These are phyloP conservation scores for Macheiramphus alcinus DNA, from an alignment of 2,113 vertebrate genomes.

Conservation along the genomic window DNA sequence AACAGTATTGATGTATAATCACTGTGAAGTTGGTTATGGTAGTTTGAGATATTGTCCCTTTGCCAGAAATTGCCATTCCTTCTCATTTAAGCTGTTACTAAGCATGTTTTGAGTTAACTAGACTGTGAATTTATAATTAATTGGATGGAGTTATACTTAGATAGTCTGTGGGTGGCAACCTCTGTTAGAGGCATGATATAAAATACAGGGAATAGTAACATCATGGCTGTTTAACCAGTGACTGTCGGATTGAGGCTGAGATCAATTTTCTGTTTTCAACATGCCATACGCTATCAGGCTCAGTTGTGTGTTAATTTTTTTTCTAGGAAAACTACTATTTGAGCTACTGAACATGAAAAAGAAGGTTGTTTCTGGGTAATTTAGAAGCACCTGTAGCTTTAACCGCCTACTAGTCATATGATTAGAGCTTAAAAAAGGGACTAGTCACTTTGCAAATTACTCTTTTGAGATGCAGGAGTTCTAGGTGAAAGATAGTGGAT, in stretches of 20 bases:
- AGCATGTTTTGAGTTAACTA: constrained; percentile 9
- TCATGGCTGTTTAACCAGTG: not conserved
- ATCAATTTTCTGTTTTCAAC: not conserved
- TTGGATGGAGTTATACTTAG: constrained; percentile 40
- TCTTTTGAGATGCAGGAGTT: not conserved
- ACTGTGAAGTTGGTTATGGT: not conserved
- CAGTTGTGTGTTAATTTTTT: not conserved
- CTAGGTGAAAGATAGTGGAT: not conserved
- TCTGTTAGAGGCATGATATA: not conserved
- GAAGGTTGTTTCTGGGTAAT: not conserved
- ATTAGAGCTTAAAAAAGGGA: not conserved
- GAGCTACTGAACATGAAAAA: not conserved
- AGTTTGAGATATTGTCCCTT: not conserved
- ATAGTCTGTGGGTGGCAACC: constrained; percentile 30
- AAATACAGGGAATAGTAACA: not conserved
- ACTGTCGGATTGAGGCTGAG: not conserved
- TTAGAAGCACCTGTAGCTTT: not conserved
- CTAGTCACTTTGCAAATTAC: not conserved
- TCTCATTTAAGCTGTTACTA: not conserved
- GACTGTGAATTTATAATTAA: constrained; percentile 24
- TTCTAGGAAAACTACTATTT: not conserved
- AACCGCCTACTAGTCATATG: not conserved
- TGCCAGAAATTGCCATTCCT: not conserved
- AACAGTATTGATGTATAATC: not conserved
- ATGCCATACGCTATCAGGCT: accelerated